phyloP scores from a whole-genome alignment of 2,113 vertebrate genomes.

The Rhinopithecus roxellana region DNA sequence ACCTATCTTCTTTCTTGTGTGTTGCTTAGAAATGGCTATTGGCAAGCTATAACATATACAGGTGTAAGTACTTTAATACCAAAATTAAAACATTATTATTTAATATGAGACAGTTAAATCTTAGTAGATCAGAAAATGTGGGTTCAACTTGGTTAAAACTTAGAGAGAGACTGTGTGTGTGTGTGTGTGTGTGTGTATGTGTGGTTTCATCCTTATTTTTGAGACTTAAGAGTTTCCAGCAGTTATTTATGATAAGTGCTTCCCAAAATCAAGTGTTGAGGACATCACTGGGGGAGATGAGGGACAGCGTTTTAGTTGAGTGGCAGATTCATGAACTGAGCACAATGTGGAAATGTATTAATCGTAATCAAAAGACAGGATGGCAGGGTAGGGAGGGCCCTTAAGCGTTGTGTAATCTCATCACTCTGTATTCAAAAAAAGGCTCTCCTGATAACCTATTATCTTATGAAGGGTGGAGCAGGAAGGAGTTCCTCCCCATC shows the following conservation, averaged over 20 bases:
- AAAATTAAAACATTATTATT: not conserved
- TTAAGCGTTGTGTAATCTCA: not conserved
- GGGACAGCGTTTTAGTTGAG: not conserved
- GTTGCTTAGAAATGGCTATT: not conserved
- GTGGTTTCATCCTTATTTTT: not conserved
- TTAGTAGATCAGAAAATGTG: conserved; percentile 9
- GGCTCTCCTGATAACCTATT: not conserved
- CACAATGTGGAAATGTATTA: not conserved
- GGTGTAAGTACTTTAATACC: not conserved
- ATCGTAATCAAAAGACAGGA: not conserved
- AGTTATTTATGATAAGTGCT: not conserved
- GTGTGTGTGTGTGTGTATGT: not conserved
- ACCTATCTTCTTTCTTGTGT: not conserved
- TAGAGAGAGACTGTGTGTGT: not conserved
- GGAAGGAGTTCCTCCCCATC: not conserved
- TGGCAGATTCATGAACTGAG: not conserved
- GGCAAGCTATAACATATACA: not conserved
- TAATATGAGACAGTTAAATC: conserved; percentile 7
- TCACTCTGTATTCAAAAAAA: not conserved
- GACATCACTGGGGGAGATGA: not conserved
- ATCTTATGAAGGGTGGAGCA: not conserved
- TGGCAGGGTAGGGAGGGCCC: not conserved
- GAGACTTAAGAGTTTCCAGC: not conserved
- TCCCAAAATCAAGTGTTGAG: not conserved
- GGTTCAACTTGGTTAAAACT: not conserved